Base-by-base conservation (phyloP, 1,140 invertebrate genomes). In the Drosophila jambulina region DNA sequence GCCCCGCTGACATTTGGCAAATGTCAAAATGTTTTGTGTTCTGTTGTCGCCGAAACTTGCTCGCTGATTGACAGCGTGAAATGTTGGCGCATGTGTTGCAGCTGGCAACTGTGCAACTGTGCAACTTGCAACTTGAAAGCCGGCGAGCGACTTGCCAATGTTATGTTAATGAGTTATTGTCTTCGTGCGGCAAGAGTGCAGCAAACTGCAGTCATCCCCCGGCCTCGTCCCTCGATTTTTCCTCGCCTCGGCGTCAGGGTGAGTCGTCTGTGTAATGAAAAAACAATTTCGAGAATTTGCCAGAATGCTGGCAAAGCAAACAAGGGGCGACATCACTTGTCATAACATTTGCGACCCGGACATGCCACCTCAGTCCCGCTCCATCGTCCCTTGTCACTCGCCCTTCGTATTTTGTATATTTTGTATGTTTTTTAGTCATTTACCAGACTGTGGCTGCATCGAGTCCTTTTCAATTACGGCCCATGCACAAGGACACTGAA, bases 81-180 rank as follows among this genome's bases (percentile, higher is more conserved):
- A 86, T 86, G 82, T 86, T 87, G 70, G 32, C 59, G 56, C 82
- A 86, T 86, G 60, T 86, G 82, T 82, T 82, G 70, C 82, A 40
- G 34, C 23, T 32, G 40, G 40, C 40, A 48, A 25, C 19, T 34
- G 49, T 27, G 27, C 48, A 49, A 27, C 46, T n/a, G 46, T 29
- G 48, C 48, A 51, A 53, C 48, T 82, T 79, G 69, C 81, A 36
- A 56, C 27, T 36, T 38, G 42, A 48, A 42, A 42, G 38, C 57
- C 62, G 43, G 62, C 59, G 15, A 51, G 61, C 34, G 46, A 64
- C 62, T 76, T 58, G 29, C 36, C 32, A 85, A 69, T 86, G 82
- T 86, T 87, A 87, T 86, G 82, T 86, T 86, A 87, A 86, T 87
- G 82, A 82, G 83, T 87, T 86, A 86, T 82, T 71, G 82, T 60